A percentile compares a stretch with the other conserved stretches of the same genome.
These are phyloP conservation scores for Lasioglossum villosulum DNA, from an alignment of 2,888 invertebrate genomes.

Conservation along the genomic window DNA sequence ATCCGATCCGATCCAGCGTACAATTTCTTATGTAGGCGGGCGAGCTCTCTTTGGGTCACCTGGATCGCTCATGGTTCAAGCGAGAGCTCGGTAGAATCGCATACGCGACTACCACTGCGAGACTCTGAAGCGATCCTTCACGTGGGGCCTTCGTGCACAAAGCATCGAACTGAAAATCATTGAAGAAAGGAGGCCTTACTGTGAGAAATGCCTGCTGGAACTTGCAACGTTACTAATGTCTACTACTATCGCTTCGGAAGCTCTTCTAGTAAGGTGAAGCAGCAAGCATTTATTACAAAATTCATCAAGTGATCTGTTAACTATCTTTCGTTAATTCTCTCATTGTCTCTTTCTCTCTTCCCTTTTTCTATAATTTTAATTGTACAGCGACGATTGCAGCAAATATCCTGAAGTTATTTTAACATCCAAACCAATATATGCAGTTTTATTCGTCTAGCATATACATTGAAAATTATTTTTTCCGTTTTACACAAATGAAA, in stretches of 20 bases:
- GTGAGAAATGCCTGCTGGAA: neutral
- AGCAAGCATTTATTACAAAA: neutral
- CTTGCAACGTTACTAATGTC: neutral
- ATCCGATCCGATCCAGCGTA: neutral
- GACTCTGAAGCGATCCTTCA: neutral
- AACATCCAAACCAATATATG: too few species aligned
- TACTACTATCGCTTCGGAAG: neutral
- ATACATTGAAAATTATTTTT: too few species aligned
- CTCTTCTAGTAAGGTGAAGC: neutral
- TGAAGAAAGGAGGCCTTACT: neutral
- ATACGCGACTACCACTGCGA: neutral
- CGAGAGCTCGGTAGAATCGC: neutral
- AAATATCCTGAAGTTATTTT: too few species aligned
- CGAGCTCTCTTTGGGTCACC: neutral
- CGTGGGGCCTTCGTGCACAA: neutral
- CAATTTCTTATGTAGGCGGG: neutral
- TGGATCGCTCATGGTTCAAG: neutral
- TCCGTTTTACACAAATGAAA: too few species aligned
- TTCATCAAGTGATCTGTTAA: neutral
- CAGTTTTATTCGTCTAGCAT: too few species aligned
- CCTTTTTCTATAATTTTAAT: neutral
- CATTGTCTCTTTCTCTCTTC: too few species aligned
- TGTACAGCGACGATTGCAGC: too few species aligned
- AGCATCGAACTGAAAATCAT: neutral
- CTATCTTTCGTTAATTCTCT: too few species aligned